Conservation (phyloP, 1,140 invertebrate species). For the Caerostris extrusa region DNA sequence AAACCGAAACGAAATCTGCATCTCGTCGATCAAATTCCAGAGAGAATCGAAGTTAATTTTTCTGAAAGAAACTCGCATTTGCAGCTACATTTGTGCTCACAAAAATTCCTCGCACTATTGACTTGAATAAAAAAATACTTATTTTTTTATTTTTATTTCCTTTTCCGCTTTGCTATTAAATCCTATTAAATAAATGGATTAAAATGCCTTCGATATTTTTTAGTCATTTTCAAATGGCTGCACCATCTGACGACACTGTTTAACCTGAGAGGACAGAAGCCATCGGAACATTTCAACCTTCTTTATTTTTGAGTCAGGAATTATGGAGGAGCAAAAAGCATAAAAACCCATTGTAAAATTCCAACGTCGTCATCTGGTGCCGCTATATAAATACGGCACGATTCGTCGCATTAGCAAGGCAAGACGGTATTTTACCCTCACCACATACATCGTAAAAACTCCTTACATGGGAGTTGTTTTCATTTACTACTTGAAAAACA, state of each 20-base stretch:
- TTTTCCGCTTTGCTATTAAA: not conserved
- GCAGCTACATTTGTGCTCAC: not conserved
- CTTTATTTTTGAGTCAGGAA: slow-evolving; percentile 16
- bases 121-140: not conserved
- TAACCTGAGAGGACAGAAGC: not conserved
- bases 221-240: not conserved
- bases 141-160: not conserved
- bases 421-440: not conserved
- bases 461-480: not conserved
- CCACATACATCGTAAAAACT: slow-evolving; percentile 9
- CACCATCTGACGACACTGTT: slow-evolving; percentile 26
- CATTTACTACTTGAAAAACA: slow-evolving; percentile 26
- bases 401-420: slow-evolving; percentile 30
- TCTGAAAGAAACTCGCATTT: not conserved
- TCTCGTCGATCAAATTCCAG: not conserved
- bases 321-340: slow-evolving; percentile 29
- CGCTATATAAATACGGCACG: slow-evolving; percentile 28
- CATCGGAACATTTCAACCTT: slow-evolving; percentile 27
- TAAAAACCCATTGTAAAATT: slow-evolving; percentile 61
- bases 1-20: slow-evolving; percentile 15
- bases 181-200: slow-evolving; percentile 24
- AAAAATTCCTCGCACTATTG: not conserved
- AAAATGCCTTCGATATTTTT: not conserved
- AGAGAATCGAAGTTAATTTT: not conserved
- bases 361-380: slow-evolving; percentile 9